Conservation (phyloP, 2,888 invertebrate genomes). For the Luffia ferchaultella region DNA sequence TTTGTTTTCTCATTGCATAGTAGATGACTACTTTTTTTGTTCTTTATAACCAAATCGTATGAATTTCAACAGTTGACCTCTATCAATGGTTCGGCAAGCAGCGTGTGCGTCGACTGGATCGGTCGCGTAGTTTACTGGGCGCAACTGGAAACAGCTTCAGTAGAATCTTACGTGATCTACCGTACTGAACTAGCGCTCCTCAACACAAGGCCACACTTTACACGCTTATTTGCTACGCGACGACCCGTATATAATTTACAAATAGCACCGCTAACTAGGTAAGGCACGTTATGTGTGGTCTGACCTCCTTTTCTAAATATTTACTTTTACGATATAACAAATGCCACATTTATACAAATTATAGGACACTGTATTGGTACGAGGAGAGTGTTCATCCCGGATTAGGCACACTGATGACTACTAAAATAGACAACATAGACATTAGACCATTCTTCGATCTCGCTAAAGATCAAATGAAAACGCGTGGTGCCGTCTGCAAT, state of each 20-base stretch:
- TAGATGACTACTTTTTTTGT: neutral
- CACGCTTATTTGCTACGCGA: constrained; percentile 62
- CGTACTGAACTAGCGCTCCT: constrained; percentile 72
- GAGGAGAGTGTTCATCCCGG: constrained; percentile 69
- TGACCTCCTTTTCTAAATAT: constrained; percentile 1
- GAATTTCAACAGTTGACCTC: constrained; percentile 35
- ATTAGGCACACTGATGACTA: constrained; percentile 69
- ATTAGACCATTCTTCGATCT: constrained; percentile 66
- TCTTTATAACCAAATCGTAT: no score
- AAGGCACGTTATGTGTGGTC: constrained; percentile 10
- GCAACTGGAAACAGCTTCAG: constrained; percentile 62
- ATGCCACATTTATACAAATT: constrained; percentile 16
- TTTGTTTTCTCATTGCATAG: constrained; percentile 13
- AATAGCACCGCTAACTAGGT: constrained; percentile 79
- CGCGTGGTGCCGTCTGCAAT: constrained; percentile 54
- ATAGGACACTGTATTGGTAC: constrained; percentile 78
- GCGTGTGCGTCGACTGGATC: constrained; percentile 88
- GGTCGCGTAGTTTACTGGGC: constrained; percentile 85
- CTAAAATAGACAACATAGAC: constrained; percentile 64
- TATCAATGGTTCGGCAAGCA: constrained; percentile 56
- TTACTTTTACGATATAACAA: neutral
- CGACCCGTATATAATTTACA: constrained; percentile 73
- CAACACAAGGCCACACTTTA: constrained; percentile 57
- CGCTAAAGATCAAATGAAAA: constrained; percentile 21
- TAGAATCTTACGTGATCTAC: constrained; percentile 64